phyloP scores from a whole-genome alignment of 2,888 invertebrate genomes.

The Pandemis heparana region DNA sequence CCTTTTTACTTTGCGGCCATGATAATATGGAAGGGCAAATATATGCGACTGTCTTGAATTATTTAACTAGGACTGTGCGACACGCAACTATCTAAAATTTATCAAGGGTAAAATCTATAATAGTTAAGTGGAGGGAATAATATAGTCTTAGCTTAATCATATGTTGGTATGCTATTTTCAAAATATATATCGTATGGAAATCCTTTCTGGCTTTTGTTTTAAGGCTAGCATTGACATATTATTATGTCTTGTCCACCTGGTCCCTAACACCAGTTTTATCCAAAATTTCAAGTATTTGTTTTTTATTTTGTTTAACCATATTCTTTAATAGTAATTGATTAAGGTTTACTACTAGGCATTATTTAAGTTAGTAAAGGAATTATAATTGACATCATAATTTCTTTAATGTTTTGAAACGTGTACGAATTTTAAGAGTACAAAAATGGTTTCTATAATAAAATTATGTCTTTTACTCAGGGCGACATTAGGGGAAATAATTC shows the following conservation, averaged over 20 bases:
- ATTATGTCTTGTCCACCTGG: slow-evolving; percentile 65
- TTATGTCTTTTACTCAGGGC: neutral
- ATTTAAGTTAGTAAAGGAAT: slow-evolving; percentile 10
- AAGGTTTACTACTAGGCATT: slow-evolving; percentile 17
- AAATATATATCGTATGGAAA: slow-evolving; percentile 49
- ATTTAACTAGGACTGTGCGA: slow-evolving; percentile 48
- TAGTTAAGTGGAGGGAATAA: slow-evolving; percentile 77
- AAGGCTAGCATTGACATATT: slow-evolving; percentile 59
- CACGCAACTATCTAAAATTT: slow-evolving; percentile 53
- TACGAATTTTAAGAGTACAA: neutral
- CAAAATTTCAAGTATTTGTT: slow-evolving; percentile 18
- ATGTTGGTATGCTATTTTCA: slow-evolving; percentile 44
- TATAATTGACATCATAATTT: slow-evolving; percentile 37
- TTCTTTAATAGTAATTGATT: slow-evolving; percentile 15
- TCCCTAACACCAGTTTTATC: slow-evolving; percentile 74
- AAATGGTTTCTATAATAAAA: neutral
- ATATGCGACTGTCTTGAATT: slow-evolving; percentile 40
- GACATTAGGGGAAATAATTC: neutral
- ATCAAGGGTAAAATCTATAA: slow-evolving; percentile 62
- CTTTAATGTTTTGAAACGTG: neutral
- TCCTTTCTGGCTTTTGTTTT: slow-evolving; percentile 55
- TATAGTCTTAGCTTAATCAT: slow-evolving; percentile 73
- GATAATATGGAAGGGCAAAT: slow-evolving; percentile 38
- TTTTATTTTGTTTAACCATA: neutral
- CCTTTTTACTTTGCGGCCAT: neutral